Conservation (phyloP, 1,140 invertebrate species). For the Proales similis region DNA sequence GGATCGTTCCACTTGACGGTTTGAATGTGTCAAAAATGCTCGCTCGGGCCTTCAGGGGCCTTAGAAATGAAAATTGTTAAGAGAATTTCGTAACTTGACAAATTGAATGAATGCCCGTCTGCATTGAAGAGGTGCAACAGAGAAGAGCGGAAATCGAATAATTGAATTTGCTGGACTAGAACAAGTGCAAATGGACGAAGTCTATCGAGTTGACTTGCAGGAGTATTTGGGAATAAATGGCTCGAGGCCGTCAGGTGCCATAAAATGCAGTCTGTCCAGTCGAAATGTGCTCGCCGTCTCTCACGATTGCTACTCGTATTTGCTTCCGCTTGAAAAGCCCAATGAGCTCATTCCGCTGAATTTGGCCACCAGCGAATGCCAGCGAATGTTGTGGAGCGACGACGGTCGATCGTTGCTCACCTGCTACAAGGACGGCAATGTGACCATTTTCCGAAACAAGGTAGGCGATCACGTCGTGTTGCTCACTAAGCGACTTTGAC, state of each 20-base stretch:
- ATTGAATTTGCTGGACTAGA: no score
- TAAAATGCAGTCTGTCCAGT: conserved; percentile 6
- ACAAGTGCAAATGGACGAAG: conserved; percentile 30
- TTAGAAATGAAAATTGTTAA: no score
- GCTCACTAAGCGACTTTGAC: not conserved
- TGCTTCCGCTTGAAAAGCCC: conserved; percentile 32
- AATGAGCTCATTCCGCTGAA: conserved; percentile 24
- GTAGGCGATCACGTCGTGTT: not conserved
- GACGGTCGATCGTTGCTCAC: conserved; percentile 7
- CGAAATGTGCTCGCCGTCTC: conserved; percentile 9
- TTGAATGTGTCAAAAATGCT: no score
- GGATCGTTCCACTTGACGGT: no score
- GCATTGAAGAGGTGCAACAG: no score
- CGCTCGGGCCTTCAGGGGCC: no score
- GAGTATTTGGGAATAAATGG: conserved; percentile 2
- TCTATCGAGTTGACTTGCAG: conserved; percentile 33
- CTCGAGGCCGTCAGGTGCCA: not conserved
- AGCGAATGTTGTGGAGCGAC: conserved; percentile 1
- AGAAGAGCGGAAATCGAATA: no score
- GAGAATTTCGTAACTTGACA: no score
- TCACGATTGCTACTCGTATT: conserved; percentile 12
- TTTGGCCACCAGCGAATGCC: conserved; percentile 9
- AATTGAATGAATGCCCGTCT: no score
- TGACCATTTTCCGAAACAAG: conserved; percentile 11
- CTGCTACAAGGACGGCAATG: conserved; percentile 1